Base-by-base conservation (phyloP, 2,888 invertebrate species). In the Leuctra nigra region DNA sequence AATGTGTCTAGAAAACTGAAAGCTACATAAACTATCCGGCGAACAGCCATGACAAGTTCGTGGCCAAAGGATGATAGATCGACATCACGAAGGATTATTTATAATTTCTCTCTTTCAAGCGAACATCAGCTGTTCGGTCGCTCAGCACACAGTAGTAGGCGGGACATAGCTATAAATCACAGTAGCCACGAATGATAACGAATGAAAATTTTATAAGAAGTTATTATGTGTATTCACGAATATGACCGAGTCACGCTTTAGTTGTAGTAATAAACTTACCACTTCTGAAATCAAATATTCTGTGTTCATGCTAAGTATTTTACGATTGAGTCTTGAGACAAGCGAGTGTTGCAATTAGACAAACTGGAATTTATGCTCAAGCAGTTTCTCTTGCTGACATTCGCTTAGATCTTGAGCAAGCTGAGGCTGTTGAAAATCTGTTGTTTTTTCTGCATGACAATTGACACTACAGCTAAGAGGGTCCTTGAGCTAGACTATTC, bases 11-110 rank as follows among this genome's bases (percentile, higher is more conserved):
- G 7, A 46, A 23, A 23, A 46, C 46, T 48, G 48, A 48, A 48
- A 50, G 50, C 33, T 33, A 50, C 50, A 50, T 50, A 50, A 50
- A 50, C 18, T 29, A 44, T 6, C 4, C n/a, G n/a, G n/a, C 50
- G 50, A 18, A 35, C 44, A 29, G n/a, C 50, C 16, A 47, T n/a
- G 50, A 29, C 50, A 35, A 16, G 35, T 20, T 35, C 50, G 36
- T 33, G 20, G 36, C 50, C 18, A 50, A 50, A 50, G 50, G 50
- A 50, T 50, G 50, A 50, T 50, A 50, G 50, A 50, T 50, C 7
- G 50, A 20, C 50, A 50, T 18, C 50, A 50, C 22, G 33, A 22
- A 11, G 22, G 50, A 50, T 50, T 50, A 50, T 50, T 50, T 50
- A 50, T 50, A 50, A 50, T 50, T 50, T 50, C 35, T 50, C 50